Evolutionary conservation across 2,888 invertebrate species (phyloP).

Genomic region (Ormyrus labotus): DNA sequence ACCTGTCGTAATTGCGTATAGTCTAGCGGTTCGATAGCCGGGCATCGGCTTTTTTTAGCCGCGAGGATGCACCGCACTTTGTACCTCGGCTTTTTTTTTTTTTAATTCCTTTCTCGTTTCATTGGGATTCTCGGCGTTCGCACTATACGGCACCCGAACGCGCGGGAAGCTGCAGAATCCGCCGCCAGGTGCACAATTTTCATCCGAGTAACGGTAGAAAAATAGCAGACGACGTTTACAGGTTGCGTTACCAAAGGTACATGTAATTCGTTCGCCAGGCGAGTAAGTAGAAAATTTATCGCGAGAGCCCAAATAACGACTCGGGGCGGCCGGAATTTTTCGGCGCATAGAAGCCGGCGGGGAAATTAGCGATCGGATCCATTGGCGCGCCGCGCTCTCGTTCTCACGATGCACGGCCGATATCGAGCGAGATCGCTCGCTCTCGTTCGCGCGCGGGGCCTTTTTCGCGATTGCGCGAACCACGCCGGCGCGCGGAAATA

Average conservation of each 20-base stretch:
- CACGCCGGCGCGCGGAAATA: not conserved
- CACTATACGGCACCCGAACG: too few relatives aligned
- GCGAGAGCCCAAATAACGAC: too few relatives aligned
- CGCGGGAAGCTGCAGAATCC: too few relatives aligned
- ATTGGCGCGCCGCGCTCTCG: constrained; percentile 24
- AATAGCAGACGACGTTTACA: too few relatives aligned
- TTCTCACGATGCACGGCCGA: constrained; percentile 39
- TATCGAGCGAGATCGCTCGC: constrained; percentile 5
- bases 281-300: too few relatives aligned
- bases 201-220: too few relatives aligned
- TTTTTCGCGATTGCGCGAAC: not conserved
- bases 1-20: constrained; percentile 58
- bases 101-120: not conserved
- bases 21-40: not conserved
- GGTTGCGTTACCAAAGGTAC: too few relatives aligned
- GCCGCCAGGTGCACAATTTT: too few relatives aligned
- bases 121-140: too few relatives aligned
- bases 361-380: constrained; percentile 39
- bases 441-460: not conserved
- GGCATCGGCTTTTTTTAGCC: not conserved
- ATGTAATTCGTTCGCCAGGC: too few relatives aligned
- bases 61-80: too few relatives aligned
- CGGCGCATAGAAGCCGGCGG: not conserved
- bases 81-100: not conserved
- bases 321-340: too few relatives aligned